A percentile compares a stretch with the other conserved stretches of the same genome.
Conservation (phyloP, 1,140 invertebrate species). For the Monomorium pharaonis region DNA sequence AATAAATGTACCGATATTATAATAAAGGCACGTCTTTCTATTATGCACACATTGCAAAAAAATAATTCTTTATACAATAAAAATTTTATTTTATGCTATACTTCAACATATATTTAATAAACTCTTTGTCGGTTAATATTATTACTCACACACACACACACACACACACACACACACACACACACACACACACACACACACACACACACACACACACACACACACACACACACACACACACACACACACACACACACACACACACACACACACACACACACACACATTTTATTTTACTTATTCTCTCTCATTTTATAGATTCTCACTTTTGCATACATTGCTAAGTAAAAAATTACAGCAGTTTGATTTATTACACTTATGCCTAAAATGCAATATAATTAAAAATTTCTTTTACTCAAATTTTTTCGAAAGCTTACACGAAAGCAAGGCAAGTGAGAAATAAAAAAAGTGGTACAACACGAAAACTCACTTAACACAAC, state of each 20-base stretch:
- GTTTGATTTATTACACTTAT: not conserved
- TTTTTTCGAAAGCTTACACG: not conserved
- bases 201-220: no score
- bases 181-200: no score
- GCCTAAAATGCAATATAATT: not conserved
- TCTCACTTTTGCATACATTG: not conserved
- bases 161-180: no score
- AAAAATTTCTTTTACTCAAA: not conserved
- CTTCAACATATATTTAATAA: not conserved
- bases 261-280: no score
- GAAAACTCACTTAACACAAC: constrained; percentile 33
- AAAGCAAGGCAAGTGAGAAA: not conserved
- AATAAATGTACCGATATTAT: not conserved
- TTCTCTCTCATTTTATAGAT: not conserved
- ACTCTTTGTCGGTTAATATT: not conserved
- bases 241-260: no score
- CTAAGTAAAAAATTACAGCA: not conserved
- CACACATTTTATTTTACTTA: not conserved
- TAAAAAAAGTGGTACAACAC: constrained; percentile 36
- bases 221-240: no score
- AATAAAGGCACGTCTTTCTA: not conserved
- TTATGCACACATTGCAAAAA: not conserved
- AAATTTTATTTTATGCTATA: not conserved
- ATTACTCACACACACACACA: no score
- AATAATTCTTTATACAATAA: not conserved